These are phyloP conservation scores for Drosophila nigromelanica DNA, from an alignment of 1,140 invertebrate species.

Conservation along the genomic window DNA sequence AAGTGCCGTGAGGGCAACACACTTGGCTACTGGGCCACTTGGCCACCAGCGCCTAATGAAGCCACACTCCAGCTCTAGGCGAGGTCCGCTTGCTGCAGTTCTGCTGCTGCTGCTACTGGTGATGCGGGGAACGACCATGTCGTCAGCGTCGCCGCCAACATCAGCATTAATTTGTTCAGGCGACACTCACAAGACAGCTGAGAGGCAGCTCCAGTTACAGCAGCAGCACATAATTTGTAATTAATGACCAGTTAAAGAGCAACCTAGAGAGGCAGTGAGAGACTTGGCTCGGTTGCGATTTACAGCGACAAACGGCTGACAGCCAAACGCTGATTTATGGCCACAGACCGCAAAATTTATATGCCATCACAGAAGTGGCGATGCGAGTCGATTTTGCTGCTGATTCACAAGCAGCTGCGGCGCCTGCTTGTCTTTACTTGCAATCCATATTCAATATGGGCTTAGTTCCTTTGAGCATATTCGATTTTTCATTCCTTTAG, in stretches of 20 bases:
- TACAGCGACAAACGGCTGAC: conserved; percentile 73
- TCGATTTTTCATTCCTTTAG: neutral
- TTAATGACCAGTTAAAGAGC: conserved; percentile 80
- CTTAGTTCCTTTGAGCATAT: conserved; percentile 24
- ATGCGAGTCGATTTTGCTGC: conserved; percentile 53
- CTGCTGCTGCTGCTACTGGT: conserved; percentile 11
- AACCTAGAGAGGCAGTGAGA: conserved; percentile 38
- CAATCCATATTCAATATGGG: conserved; percentile 63
- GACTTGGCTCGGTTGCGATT: conserved; percentile 59
- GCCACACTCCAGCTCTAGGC: conserved; percentile 54
- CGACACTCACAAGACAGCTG: conserved; percentile 73
- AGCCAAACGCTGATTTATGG: conserved; percentile 82
- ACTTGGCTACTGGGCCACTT: conserved; percentile 32
- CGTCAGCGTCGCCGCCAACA: conserved; percentile 18
- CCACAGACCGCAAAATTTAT: conserved; percentile 79
- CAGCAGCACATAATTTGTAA: conserved; percentile 78
- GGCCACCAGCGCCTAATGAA: conserved; percentile 64
- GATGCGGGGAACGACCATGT: conserved; percentile 46
- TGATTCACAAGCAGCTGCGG: conserved; percentile 30
- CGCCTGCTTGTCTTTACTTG: conserved; percentile 49
- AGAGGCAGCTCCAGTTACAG: conserved; percentile 41
- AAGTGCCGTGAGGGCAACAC: conserved; percentile 27
- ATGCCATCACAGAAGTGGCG: conserved; percentile 62
- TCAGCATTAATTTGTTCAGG: conserved; percentile 75
- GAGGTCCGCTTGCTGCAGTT: conserved; percentile 1